Evolutionary conservation across 2,888 invertebrate species (phyloP).

Genomic region (Yponomeuta malinellus): DNA sequence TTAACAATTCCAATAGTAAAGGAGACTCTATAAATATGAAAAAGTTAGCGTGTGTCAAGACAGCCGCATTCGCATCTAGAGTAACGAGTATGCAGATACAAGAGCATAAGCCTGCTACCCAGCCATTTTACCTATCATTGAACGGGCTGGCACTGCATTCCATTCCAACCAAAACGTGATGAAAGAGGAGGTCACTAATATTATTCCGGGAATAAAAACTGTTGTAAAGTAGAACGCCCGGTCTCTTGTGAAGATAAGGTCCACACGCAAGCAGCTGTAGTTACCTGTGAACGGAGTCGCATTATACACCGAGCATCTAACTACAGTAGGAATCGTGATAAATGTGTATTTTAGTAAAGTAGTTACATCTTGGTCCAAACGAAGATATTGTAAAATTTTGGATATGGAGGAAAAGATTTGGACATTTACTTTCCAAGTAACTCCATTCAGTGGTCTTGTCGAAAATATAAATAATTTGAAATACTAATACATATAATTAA

Average conservation of each 20-base stretch:
- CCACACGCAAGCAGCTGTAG: slow-evolving; percentile 92
- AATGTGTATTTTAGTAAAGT: not conserved
- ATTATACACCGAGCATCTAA: slow-evolving; percentile 39
- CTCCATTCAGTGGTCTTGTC: slow-evolving; percentile 67
- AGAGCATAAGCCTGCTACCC: slow-evolving; percentile 30
- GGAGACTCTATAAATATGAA: slow-evolving; percentile 40
- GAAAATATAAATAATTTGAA: slow-evolving; percentile 15
- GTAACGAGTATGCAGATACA: slow-evolving; percentile 37
- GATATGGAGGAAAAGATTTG: slow-evolving; percentile 4
- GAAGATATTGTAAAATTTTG: not conserved
- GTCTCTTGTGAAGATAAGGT: slow-evolving; percentile 91
- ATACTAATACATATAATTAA: not conserved
- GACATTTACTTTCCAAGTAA: slow-evolving; percentile 42
- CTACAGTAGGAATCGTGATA: not conserved
- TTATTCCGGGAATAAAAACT: slow-evolving; percentile 93
- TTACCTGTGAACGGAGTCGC: slow-evolving; percentile 80
- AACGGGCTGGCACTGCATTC: slow-evolving; percentile 92
- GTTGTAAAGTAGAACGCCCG: slow-evolving; percentile 94
- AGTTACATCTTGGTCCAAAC: slow-evolving; percentile 31
- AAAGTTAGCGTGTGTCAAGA: slow-evolving; percentile 56
- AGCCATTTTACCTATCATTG: slow-evolving; percentile 86
- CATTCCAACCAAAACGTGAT: slow-evolving; percentile 95
- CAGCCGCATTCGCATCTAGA: slow-evolving; percentile 60
- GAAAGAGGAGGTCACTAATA: slow-evolving; percentile 89
- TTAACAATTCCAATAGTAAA: slow-evolving; percentile 49